Conservation (phyloP, 2,797 vertebrate genomes). For the Mycteria americana region DNA sequence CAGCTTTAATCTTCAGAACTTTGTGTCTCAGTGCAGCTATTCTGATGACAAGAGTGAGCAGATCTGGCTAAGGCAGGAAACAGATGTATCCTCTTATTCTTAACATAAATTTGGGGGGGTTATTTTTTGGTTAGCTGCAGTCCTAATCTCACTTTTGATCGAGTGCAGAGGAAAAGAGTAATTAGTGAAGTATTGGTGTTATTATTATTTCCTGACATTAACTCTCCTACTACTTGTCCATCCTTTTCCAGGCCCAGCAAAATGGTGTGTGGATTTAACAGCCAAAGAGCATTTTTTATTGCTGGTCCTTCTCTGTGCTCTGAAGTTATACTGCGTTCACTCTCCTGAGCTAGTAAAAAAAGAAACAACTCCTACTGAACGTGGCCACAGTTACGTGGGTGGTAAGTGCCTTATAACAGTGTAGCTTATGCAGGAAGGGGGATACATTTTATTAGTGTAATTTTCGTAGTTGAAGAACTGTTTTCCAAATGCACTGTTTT, state of each 20-base stretch:
- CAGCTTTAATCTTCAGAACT: conserved; percentile 63
- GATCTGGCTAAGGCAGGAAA: conserved; percentile 75
- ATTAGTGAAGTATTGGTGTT: conserved; percentile 79
- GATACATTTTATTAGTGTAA: not conserved
- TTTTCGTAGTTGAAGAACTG: not conserved
- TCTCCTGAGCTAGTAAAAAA: not conserved
- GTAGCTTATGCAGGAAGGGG: not conserved
- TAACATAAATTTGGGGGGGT: conserved; percentile 61
- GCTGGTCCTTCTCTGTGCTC: not conserved
- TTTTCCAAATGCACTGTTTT: not conserved
- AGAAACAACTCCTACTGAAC: not conserved
- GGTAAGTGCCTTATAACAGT: not conserved
- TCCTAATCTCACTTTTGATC: conserved; percentile 71
- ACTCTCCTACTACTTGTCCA: conserved; percentile 69
- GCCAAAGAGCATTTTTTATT: not conserved
- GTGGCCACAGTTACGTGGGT: not conserved
- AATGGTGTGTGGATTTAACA: not conserved
- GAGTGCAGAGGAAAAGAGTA: conserved; percentile 77
- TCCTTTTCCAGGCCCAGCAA: conserved; percentile 40
- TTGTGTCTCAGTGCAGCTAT: not conserved
- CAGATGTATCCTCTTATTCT: conserved; percentile 79
- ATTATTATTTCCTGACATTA: conserved; percentile 81
- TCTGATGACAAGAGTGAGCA: conserved; percentile 61
- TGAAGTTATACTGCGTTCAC: not conserved
- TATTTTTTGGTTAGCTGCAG: conserved; percentile 56